A percentile compares a stretch with the other conserved stretches of the same genome.
Evolutionary conservation across 35 echinoderm and acorn worm species (phyloP).

Genomic region (Apostichopus californicus): DNA sequence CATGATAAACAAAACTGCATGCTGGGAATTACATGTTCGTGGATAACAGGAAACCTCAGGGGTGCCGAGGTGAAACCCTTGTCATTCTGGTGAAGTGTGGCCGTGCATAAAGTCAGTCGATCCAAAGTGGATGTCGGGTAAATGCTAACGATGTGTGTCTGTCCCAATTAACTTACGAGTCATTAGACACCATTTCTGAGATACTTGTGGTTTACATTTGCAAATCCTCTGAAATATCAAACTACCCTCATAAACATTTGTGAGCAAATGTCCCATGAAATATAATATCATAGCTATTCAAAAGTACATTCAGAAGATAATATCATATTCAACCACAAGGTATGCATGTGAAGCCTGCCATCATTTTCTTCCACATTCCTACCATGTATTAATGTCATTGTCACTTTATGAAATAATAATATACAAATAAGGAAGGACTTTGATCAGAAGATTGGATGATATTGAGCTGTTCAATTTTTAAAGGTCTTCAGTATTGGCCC

Average conservation of each 20-base stretch:
- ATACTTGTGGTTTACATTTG: background rate
- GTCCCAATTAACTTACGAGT: background rate
- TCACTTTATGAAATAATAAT: too few relatives aligned
- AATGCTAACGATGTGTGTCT: background rate
- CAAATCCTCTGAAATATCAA: background rate
- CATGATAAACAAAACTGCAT: background rate
- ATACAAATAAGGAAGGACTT: too few relatives aligned
- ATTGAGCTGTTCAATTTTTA: too few relatives aligned
- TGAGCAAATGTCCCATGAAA: background rate
- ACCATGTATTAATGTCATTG: too few relatives aligned
- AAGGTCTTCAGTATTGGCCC: too few relatives aligned
- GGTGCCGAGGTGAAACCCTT: background rate
- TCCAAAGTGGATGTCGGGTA: background rate
- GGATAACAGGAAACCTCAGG: background rate
- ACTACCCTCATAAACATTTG: background rate
- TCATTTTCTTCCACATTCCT: too few relatives aligned
- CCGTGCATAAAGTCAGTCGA: background rate
- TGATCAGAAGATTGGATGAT: too few relatives aligned
- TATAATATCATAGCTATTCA: background rate
- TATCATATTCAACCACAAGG: too few relatives aligned
- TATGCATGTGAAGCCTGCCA: too few relatives aligned
- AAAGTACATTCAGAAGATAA: background rate
- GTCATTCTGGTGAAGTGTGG: background rate
- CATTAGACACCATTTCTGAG: background rate
- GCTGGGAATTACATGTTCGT: background rate